Evolutionary conservation across 2,113 vertebrate species (phyloP), one percentile per base, ranked within the genome.

Genomic region (Amphilophus citrinellus): DNA sequence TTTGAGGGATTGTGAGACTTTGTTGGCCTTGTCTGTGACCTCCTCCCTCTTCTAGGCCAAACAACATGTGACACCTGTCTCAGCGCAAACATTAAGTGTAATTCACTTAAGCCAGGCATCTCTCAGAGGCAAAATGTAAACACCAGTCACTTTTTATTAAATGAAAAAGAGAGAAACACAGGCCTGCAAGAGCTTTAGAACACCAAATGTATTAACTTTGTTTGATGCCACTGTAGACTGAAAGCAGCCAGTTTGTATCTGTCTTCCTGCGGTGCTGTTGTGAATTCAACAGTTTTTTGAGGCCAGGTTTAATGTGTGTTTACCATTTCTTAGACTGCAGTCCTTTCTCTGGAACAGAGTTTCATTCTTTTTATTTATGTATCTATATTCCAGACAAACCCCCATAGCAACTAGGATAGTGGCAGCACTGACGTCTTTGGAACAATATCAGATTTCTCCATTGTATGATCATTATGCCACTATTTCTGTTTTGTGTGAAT

Each of bases 21-120:
- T 50, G 37, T 24, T 59, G 30, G 17, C 22, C 22, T 15, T n/a
- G 20, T 39, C 27, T 68, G 35, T 60, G n/a, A 7, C 57, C 44
- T 39, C 66, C 61, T 61, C 82, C 47, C 61, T 35, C 14, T 37
- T 42, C 7, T 7, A 2, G 62, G 37, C 42, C 44, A 53, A 47
- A 30, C 14, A 81, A 27, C 77, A 42, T 84, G 79, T 81, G 76
- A 82, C 90, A 89, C 87, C 82, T 90, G 82, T 79, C 87, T 76
- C 84, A 90, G 47, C 90, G 89, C 89, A 94, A 94, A 94, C 90
- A 93, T 83, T 66, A 65, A 61, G 30, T 42, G 75, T 79, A 42
- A 83, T 87, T 76, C 53, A 57, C 37, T 61, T 90, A 68, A 90
- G 61, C 80, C 42, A 32, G 71, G 84, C 6, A 11, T 63, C 62